Conservation (phyloP, 2,797 vertebrate species). For the Phaenicophaeus curvirostris region DNA sequence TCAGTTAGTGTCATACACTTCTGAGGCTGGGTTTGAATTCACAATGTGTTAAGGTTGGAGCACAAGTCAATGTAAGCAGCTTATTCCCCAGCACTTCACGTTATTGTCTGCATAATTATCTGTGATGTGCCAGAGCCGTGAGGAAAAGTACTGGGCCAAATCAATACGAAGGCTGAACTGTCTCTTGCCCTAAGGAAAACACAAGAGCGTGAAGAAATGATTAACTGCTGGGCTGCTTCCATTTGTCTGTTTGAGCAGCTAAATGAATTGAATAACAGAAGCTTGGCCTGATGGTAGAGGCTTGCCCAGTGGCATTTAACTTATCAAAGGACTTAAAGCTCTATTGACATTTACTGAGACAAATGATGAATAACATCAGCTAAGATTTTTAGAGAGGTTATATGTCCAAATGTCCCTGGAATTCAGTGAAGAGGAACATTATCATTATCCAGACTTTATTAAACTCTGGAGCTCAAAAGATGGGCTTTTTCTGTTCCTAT, state of each 20-base stretch:
- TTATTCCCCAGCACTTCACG: not conserved
- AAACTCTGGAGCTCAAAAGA: constrained; percentile 1
- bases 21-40: not conserved
- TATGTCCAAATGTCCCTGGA: not conserved
- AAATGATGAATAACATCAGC: constrained; percentile 26
- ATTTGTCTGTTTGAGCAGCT: constrained; percentile 66
- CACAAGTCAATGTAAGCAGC: not conserved
- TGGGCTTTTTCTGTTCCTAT: not conserved
- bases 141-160: constrained; percentile 28
- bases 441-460: constrained; percentile 20
- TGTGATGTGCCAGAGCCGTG: constrained; percentile 10
- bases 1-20: not conserved
- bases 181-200: constrained; percentile 56
- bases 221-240: constrained; percentile 59
- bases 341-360: constrained; percentile 39
- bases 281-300: not conserved
- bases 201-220: constrained; percentile 48
- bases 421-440: constrained; percentile 47
- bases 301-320: constrained; percentile 56
- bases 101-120: constrained; percentile 44
- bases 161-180: constrained; percentile 26
- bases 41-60: not conserved
- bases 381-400: constrained; percentile 29
- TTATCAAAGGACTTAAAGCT: constrained; percentile 43
- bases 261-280: constrained; percentile 56